A percentile compares a stretch with the other conserved stretches of the same genome.
Conservation (phyloP, 2,797 vertebrate genomes). For the Corythornis leucogaster region DNA sequence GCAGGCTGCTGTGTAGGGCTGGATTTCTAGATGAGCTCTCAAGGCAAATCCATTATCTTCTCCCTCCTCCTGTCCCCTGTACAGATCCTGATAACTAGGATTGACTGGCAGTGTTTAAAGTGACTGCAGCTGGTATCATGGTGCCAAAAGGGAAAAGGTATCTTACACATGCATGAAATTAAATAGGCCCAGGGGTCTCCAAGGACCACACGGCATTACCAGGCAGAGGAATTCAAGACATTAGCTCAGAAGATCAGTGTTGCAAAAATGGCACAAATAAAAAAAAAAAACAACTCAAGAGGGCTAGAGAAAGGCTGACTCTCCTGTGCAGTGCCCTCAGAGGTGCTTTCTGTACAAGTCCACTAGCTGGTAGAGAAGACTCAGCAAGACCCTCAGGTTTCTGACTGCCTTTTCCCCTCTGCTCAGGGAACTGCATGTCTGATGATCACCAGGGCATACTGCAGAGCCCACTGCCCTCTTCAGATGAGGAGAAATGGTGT, state of each 20-base stretch:
- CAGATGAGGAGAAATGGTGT: neutral
- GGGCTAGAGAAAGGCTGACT: neutral
- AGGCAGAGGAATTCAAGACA: conserved; percentile 44
- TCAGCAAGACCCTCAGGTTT: neutral
- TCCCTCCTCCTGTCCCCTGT: conserved; percentile 38
- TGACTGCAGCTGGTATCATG: conserved; percentile 44
- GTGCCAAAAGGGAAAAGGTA: conserved; percentile 63
- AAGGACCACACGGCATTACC: conserved; percentile 43
- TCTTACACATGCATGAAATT: conserved; percentile 60
- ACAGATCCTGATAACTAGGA: conserved; percentile 58
- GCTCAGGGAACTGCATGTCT: neutral
- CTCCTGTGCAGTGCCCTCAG: neutral
- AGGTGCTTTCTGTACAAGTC: neutral
- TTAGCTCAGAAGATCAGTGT: conserved; percentile 44
- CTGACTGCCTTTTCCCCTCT: neutral
- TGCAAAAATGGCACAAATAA: conserved; percentile 3
- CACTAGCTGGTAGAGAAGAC: neutral
- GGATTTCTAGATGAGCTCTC: conserved; percentile 64
- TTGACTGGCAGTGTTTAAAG: conserved; percentile 63
- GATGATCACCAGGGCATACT: neutral
- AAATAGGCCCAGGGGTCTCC: conserved; percentile 63
- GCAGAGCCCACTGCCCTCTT: neutral
- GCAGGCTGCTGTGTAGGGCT: conserved; percentile 28
- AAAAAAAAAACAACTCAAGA: neutral
- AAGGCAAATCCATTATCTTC: conserved; percentile 70